Evolutionary conservation across 2,113 vertebrate species (phyloP), one percentile per base, ranked within the genome.

Genomic region (Bettongia penicillata): DNA sequence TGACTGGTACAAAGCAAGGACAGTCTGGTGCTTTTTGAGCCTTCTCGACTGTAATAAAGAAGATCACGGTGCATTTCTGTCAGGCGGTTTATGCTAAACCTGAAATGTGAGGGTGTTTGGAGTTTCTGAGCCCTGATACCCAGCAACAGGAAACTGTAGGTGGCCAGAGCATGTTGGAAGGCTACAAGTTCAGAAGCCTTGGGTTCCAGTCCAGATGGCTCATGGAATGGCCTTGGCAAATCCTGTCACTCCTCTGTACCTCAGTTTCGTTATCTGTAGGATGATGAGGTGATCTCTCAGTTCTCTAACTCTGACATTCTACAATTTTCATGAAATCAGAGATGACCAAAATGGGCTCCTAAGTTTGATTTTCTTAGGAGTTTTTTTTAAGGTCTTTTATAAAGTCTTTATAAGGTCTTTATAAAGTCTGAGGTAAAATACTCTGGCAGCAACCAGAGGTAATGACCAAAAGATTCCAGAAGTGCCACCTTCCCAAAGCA

Each of bases 11-110:
- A 95, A 94, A 95, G 91, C n/a, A 90, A 48, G n/a, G 93, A 49
- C 23, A 51, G 57, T 77, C 96, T 57, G 91, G 92, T 95, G 43
- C 37, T 94, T 43, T 57, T 49, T 89, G 94, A 92, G 93, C 96
- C 96, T 98, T 94, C 77, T 53, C 95, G 93, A 26, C 51, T 28
- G 0, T 91, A 90, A 49, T 94, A 53, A 94, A 94, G 93, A 96
- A 97, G 95, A 94, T 97, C 93, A 93, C 93, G 93, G 93, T 93
- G 95, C 61, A 26, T 94, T 55, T 95, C 92, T 95, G 53, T 91
- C 77, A 93, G 93, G 94, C 53, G 61, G 94, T 90, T 96, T 91
- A 23, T 96, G 0, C 0, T 68, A 94, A 96, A 89, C 91, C 91
- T 91, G 50, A 96, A 94, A 0, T 52, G n/a, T 92, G 93, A 43